Evolutionary conservation across 2,888 invertebrate species (phyloP), one percentile per base, ranked within the genome.

Genomic region (Platycnemis pennipes): DNA sequence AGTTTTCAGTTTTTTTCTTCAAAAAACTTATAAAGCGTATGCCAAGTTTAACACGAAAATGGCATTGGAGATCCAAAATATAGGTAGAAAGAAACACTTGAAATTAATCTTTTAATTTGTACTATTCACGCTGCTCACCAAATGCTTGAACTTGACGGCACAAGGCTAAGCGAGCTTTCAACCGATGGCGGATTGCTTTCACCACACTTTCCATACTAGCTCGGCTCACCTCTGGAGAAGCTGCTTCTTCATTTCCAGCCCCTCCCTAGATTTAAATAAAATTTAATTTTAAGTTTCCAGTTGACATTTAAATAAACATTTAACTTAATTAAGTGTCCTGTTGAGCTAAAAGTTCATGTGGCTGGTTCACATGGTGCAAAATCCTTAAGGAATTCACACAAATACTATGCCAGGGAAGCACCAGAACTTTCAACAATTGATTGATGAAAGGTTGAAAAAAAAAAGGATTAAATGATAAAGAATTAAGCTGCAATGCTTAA

Each of bases 181-280:
- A 97, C 56, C 99, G 97, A 95, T 97, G 97, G 95, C 98, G 97
- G 94, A 99, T 97, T 86, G 98, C 97, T 95, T 97, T 97, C 94
- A 99, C 97, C 4, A 98, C 98, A 95, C 97, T 97, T 96, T 98
- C 98, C 94, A 99, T 98, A 95, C 97, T 98, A 88, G 97, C 97
- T 95, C 97, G 97, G 94, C 97, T 97, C 63, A 97, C 95, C 95
- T 97, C 96, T 94, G 96, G 96, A 95, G 96, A 96, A 45, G 96
- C 89, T 11, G 46, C 45, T 49, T 89, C 89, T 42, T 63, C 87
- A 56, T 31, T 56, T 46, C 69, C 89, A 31, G 45, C 45, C 26
- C 45, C 69, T 31, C 94, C 89, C 94, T 94, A 37, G 4, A 63
- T 16, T 49, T 19, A 87, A 94, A 16, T 2, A 94, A 22, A 45